A percentile compares a stretch with the other conserved stretches of the same genome.
Conservation (phyloP, 2,113 vertebrate genomes). For the Polypterus senegalus region DNA sequence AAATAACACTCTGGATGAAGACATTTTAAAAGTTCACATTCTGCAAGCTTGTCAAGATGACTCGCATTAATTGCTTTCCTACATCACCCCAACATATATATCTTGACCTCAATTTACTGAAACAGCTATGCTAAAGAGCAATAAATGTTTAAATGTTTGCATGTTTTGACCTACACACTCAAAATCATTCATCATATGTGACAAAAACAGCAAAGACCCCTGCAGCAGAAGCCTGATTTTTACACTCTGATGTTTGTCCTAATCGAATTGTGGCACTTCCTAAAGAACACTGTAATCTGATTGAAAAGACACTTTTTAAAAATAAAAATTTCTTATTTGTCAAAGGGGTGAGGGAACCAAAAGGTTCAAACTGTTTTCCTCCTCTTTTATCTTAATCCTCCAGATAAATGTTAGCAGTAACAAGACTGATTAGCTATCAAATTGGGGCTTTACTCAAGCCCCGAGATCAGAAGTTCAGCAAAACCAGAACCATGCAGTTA, state of each 20-base stretch:
- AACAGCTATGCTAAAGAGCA: neutral
- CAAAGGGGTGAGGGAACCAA: neutral
- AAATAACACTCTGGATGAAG: too few species aligned
- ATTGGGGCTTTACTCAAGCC: neutral
- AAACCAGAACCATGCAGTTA: neutral
- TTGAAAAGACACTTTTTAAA: neutral
- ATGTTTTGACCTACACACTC: neutral
- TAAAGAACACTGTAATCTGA: neutral
- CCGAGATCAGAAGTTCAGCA: neutral
- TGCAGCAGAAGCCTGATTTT: neutral
- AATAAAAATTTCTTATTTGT: neutral
- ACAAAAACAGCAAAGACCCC: neutral
- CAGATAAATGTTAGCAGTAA: constrained; percentile 2
- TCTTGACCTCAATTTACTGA: too few species aligned
- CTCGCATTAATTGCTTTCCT: neutral
- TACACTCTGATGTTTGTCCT: neutral
- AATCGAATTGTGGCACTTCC: neutral
- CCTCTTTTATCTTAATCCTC: neutral
- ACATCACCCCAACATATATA: too few species aligned
- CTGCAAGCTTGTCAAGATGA: neutral
- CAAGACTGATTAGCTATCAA: neutral
- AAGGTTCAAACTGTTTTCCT: neutral
- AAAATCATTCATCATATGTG: neutral
- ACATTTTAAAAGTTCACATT: too few species aligned
- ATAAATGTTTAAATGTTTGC: constrained; percentile 1